Base-by-base conservation (phyloP, 2,113 vertebrate species). In the Nicator chloris region DNA sequence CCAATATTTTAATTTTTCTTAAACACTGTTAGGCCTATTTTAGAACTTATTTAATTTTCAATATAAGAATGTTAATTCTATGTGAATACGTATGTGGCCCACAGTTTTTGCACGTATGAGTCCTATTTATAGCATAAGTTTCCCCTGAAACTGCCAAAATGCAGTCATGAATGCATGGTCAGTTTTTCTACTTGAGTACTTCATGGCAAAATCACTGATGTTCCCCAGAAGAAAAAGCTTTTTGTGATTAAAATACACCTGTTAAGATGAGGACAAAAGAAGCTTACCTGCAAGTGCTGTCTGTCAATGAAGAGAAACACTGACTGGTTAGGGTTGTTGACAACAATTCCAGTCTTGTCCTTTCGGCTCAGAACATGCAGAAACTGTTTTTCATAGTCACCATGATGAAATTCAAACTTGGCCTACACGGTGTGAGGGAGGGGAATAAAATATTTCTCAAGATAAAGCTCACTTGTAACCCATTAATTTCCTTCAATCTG, bases 311-410 rank as follows among this genome's bases (percentile, higher is more conserved):
- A 99, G 98, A 99, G 99, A 98, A 99, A 99, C 97, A 99, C 98
- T 96, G 99, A 99, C 99, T 99, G 98, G 99, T 97, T 99, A 94
- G 98, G 98, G 94, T 98, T 98, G 98, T 98, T 98, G 97, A 98
- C 95, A 93, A 98, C 98, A 97, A 99, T 99, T 98, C 99, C 99
- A 98, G 99, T 99, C 98, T 99, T 99, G 98, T 99, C 99, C 98
- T 99, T 99, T 96, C 99, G 99, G 98, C 99, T 98, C 98, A 99
- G 98, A 97, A 99, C 99, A 82, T 99, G 99, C 98, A 99, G 98
- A 98, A 99, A 99, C 98, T 99, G 99, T 98, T 99, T 99, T 98
- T 99, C 99, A 69, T 99, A 99, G 98, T 99, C 99, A 98, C 99
- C 98, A 9, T 99, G 99, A 98, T 99, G 99, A 99, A 99, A 99